phyloP scores from a whole-genome alignment of 2,797 vertebrate species.

The Sebastes matsubarae region DNA sequence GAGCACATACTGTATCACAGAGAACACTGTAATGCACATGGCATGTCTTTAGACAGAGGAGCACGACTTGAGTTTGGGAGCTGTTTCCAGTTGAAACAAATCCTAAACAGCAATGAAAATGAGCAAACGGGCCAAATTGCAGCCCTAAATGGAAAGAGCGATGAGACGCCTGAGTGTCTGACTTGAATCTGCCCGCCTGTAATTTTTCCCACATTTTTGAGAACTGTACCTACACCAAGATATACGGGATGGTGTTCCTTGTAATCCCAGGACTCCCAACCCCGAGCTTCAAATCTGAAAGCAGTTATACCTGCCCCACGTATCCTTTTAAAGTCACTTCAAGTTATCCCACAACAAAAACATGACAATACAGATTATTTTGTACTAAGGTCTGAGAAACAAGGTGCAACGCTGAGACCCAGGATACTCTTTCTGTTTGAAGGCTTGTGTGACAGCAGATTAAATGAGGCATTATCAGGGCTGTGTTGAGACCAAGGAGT shows the following conservation, averaged over 20 bases:
- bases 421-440: background rate
- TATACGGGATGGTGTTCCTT: background rate
- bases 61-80: background rate
- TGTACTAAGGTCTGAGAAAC: background rate
- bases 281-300: background rate
- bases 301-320: background rate
- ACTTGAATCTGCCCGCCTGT: conserved; percentile 32
- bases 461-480: too few species aligned
- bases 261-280: background rate
- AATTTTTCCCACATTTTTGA: background rate
- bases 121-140: background rate
- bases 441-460: background rate
- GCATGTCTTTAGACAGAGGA: background rate
- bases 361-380: background rate
- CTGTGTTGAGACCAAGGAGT: too few species aligned
- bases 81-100: conserved; percentile 6
- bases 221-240: background rate
- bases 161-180: conserved; percentile 30
- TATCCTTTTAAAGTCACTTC: background rate
- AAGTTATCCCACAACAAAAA: background rate
- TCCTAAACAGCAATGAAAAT: background rate
- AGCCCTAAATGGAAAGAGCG: background rate
- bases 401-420: background rate
- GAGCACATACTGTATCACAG: conserved; percentile 36
- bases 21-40: conserved; percentile 4